These are phyloP conservation scores for Aplocera efformata DNA, from an alignment of 2,888 invertebrate species.

Conservation along the genomic window DNA sequence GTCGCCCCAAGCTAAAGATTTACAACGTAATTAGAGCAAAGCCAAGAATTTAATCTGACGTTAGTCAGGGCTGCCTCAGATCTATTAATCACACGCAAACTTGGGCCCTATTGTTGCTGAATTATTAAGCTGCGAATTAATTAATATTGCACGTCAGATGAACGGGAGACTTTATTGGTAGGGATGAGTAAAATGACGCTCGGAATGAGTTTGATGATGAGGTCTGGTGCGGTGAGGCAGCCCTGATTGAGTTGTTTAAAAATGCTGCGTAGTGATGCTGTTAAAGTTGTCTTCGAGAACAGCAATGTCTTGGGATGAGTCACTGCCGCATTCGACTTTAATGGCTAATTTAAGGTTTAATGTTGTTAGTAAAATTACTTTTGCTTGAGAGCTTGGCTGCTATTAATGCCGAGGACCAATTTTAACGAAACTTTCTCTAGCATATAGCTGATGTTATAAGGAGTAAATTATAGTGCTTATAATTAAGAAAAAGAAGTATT, in stretches of 20 bases:
- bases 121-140: slow-evolving; percentile 40
- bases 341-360: background rate
- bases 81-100: slow-evolving; percentile 38
- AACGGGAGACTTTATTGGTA: slow-evolving; percentile 25
- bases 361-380: no score
- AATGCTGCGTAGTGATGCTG: slow-evolving; percentile 11
- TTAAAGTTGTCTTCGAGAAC: slow-evolving; percentile 11
- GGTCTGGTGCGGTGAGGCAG: slow-evolving; percentile 20
- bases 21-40: slow-evolving; percentile 28
- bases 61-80: slow-evolving; percentile 27
- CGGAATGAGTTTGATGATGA: slow-evolving; percentile 19
- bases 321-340: background rate
- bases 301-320: slow-evolving; percentile 4
- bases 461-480: no score
- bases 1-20: slow-evolving; percentile 22
- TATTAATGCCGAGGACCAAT: no score
- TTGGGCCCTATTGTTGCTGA: slow-evolving; percentile 30
- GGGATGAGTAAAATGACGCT: slow-evolving; percentile 34
- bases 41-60: slow-evolving; percentile 33
- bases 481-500: no score
- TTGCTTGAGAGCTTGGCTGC: no score
- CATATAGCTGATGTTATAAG: no score
- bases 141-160: slow-evolving; percentile 40
- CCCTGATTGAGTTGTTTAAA: slow-evolving; percentile 21
- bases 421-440: no score